Evolutionary conservation across 92 coral and sea anemone species (phyloP).

Genomic region (Phenganax stokvisi): DNA sequence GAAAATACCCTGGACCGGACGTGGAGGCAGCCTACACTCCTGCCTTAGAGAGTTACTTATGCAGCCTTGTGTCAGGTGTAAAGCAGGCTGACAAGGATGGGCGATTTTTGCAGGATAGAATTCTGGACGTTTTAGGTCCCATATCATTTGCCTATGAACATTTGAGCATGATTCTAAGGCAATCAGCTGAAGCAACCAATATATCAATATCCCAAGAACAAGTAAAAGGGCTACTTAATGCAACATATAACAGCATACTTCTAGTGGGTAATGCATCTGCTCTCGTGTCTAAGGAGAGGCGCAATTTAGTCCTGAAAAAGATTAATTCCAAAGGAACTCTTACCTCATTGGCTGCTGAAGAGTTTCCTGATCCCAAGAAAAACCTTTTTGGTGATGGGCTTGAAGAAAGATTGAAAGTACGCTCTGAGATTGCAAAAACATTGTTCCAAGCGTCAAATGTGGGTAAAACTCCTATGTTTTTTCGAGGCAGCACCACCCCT

Average conservation of each 20-base stretch:
- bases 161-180: not conserved
- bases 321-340: constrained; percentile 48
- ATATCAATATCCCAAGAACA: too few relatives aligned
- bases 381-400: constrained; percentile 40
- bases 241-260: constrained; percentile 28
- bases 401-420: constrained; percentile 40
- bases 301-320: constrained; percentile 38
- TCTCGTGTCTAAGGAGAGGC: constrained; percentile 36
- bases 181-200: too few relatives aligned
- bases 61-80: not conserved
- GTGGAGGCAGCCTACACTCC: not conserved
- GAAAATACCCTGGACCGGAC: constrained; percentile 22
- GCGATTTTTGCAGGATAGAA: not conserved
- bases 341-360: constrained; percentile 45
- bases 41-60: not conserved
- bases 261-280: constrained; percentile 53
- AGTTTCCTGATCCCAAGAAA: constrained; percentile 54
- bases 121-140: constrained; percentile 7
- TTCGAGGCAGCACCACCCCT: constrained; percentile 53
- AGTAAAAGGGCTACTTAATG: too few relatives aligned
- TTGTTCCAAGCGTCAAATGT: constrained; percentile 42
- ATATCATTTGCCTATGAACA: not conserved
- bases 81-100: constrained; percentile 4
- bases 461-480: constrained; percentile 44
- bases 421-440: constrained; percentile 49